Evolutionary conservation across 2,797 vertebrate genomes (phyloP), one percentile per base, ranked within the genome.

Genomic region (Lutjanus campechanus): DNA sequence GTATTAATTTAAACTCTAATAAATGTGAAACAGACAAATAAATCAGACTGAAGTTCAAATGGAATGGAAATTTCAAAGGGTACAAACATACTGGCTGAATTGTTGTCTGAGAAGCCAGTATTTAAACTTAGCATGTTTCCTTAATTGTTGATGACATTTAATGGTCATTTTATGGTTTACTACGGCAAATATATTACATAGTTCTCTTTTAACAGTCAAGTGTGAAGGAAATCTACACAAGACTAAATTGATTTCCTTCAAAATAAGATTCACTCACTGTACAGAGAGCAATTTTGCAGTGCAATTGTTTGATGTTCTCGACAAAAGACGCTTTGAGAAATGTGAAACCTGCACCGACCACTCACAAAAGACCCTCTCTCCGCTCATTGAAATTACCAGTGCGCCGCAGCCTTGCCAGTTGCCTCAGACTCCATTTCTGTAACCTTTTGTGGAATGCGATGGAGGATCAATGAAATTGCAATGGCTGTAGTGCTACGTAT

Each of bases 391-490:
- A 90, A 91, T 82, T 77, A 78, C 75, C 44, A 53, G 51, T 75
- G 15, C 55, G 19, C 76, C 44, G 40, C 73, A 78, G 76, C 55
- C 59, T 47, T 22, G 11, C 68, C 51, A 20, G 61, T 56, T 65
- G 67, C 55, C 76, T 91, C 80, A 12, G 59, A 85, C 75, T 87
- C 69, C 73, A 90, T 88, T 90, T 79, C 81, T 83, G 79, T 89
- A 92, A 94, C 91, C 89, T 93, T 94, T 93, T 91, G 76, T 89
- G 82, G 81, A 93, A 93, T 85, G 85, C 66, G 20, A 76, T 55
- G 83, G 7, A 46, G 68, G 88, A 94, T 95, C 93, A 82, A 95
- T 95, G 79, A 92, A 93, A 93, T 84, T 91, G 91, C 91, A 58
- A 85, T 82, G 80, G 77, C 73, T 75, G 36, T 71, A 89, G 87